Base-by-base conservation (phyloP, 2,113 vertebrate genomes). In the Zapornia atra region DNA sequence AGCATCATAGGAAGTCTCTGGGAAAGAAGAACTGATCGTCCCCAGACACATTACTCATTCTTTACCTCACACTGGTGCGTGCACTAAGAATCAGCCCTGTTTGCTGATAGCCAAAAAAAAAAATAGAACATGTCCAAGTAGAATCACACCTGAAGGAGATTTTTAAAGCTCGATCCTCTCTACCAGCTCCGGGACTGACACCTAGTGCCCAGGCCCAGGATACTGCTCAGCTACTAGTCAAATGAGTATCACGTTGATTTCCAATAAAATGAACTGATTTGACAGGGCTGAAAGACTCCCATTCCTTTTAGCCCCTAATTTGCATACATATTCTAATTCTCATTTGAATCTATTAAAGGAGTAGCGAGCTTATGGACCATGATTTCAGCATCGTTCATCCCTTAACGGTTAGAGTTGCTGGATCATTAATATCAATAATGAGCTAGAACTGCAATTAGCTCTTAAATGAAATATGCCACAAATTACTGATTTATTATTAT, bases 351-450 rank as follows among this genome's bases (percentile, higher is more conserved):
- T 97, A 85, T 96, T 97, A 77, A 91, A 98, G 93, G 68, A 82
- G 60, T 75, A 94, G 87, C 65, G 92, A 88, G 73, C 57, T 96
- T 97, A 94, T 91, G 81, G 83, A 71, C 93, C 53, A 92, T 96
- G 83, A 97, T 95, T 97, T 96, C 82, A 88, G 80, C 36, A 78
- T 81, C 96, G 85, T 96, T 98, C 97, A 95, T 96, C 97, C 94
- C 94, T 94, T 97, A 96, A 93, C 86, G 93, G 91, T 97, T 93
- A 97, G 79, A 96, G 91, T 91, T 88, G 36, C 69, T 84, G 94
- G 92, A 88, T 97, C 97, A 98, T 97, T 98, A 98, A 97, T 98
- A 97, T 96, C 95, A 96, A 96, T 97, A 97, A 97, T 95, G 96
- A 98, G 92, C 85, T 78, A 98, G 91, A 98, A 97, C 36, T 11